Base-by-base conservation (phyloP, 2,888 invertebrate species). In the Drosophila maculinotata region DNA sequence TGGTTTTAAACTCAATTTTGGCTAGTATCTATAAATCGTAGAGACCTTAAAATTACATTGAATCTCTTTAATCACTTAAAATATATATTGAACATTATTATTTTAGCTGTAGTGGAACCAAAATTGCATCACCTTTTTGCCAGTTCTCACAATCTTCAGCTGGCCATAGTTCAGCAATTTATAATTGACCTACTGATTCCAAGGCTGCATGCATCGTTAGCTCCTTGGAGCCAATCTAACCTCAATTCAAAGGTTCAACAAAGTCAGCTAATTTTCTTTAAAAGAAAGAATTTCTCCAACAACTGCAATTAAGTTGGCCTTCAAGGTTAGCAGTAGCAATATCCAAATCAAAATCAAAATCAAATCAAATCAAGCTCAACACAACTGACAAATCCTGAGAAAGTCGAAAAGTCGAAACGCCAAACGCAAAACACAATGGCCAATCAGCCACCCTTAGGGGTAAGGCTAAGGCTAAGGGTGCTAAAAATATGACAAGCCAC, bases 371-470 rank as follows among this genome's bases (percentile, higher is more conserved):
- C 74, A 73, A 71, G 66, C 68, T 64, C 68, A 49, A 56, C 63
- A n/a, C 25, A 47, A 64, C 64, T 85, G 84, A 86, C 80, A 87
- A 86, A 82, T 86, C 87, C 84, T 88, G 87, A 79, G 87, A 89
- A 86, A 80, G 65, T 76, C 67, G 63, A 53, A 44, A 42, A 30
- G 48, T 39, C 38, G n/a, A 26, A 20, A 7, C 42, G 36, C 31
- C 30, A 12, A 20, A 38, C 15, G 7, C 3, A 12, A 12, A 30
- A 31, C 45, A 87, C 88, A 85, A 87, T 85, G 63, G 54, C 69
- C 52, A 53, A 83, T 64, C 81, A 20, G 67, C 85, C 82, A 79
- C 58, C 66, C 28, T 15, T 41, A 44, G 3, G 28, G n/a, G n/a
- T 17, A 10, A 38, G n/a, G n/a, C 26, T 15, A 38, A n/a, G 33